phyloP scores from a whole-genome alignment of 1,140 invertebrate species.

The Procambarus clarkii region DNA sequence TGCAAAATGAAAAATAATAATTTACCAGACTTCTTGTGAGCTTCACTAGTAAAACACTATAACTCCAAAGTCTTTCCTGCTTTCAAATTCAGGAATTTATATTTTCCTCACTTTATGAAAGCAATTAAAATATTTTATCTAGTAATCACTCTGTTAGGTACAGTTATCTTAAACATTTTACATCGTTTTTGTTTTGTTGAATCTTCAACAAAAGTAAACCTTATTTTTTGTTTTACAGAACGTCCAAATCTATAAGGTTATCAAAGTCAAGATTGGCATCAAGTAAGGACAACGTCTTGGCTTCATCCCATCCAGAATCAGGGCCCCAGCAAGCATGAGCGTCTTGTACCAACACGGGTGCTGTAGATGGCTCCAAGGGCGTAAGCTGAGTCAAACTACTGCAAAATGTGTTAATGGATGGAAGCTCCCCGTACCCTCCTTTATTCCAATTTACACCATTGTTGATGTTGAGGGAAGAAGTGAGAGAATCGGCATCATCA shows the following conservation, averaged over 20 bases:
- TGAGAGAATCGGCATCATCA: slow-evolving; percentile 66
- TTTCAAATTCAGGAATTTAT: neutral
- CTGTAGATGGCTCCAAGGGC: slow-evolving; percentile 57
- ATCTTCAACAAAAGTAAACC: neutral
- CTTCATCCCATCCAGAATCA: slow-evolving; percentile 71
- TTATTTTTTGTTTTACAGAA: slow-evolving; percentile 36
- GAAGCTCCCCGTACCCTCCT: slow-evolving; percentile 34
- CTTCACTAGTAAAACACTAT: slow-evolving; percentile 8
- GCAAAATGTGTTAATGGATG: slow-evolving; percentile 52
- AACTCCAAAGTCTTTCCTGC: neutral
- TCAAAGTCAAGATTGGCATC: slow-evolving; percentile 73
- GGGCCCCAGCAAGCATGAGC: slow-evolving; percentile 65
- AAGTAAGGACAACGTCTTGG: slow-evolving; percentile 65
- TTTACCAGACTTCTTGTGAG: neutral
- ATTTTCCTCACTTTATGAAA: neutral
- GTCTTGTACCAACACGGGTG: slow-evolving; percentile 67
- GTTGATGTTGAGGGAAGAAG: slow-evolving; percentile 61
- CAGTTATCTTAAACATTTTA: neutral
- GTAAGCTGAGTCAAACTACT: slow-evolving; percentile 56
- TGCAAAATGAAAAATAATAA: neutral
- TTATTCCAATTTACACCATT: slow-evolving; percentile 44
- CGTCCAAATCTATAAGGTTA: slow-evolving; percentile 73
- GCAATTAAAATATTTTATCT: neutral
- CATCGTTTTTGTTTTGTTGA: neutral
- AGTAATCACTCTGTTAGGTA: neutral